These are phyloP conservation scores for Colius striatus DNA, from an alignment of 2,113 vertebrate species.

Conservation along the genomic window DNA sequence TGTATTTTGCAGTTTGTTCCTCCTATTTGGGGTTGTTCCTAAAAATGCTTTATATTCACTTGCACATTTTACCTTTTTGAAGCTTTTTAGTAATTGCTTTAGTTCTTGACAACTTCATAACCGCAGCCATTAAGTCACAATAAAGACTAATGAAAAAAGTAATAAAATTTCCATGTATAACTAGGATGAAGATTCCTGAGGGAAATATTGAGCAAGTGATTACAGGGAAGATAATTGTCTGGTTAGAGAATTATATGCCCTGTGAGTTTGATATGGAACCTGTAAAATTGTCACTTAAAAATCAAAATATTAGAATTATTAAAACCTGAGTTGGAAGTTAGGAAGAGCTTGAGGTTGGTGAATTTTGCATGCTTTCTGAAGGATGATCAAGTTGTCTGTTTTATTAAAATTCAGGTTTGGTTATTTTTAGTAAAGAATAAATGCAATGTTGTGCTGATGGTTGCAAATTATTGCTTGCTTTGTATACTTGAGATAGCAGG, in stretches of 20 bases:
- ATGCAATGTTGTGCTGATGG: not conserved
- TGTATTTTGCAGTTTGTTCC: not conserved
- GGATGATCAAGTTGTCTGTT: not conserved
- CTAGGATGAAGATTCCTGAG: conserved; percentile 70
- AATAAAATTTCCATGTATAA: conserved; percentile 70
- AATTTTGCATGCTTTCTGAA: not conserved
- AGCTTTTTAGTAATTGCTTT: conserved; percentile 60
- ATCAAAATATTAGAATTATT: conserved; percentile 40
- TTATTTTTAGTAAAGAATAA: conserved; percentile 12
- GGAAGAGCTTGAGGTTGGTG: not conserved
- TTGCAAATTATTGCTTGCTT: not conserved
- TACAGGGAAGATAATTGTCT: conserved; percentile 73
- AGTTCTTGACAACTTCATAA: conserved; percentile 62
- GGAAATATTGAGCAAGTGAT: conserved; percentile 73
- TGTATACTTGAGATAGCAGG: not conserved
- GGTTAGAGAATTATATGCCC: conserved; percentile 72
- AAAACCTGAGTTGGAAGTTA: conserved; percentile 1
- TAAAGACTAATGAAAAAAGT: conserved; percentile 71
- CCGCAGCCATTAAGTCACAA: conserved; percentile 49
- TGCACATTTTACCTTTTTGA: conserved; percentile 12
- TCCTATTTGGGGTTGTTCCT: conserved; percentile 14
- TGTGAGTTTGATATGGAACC: conserved; percentile 58
- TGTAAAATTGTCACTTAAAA: conserved; percentile 58
- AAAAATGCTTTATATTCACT: not conserved
- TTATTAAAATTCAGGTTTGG: not conserved